Evolutionary conservation across 2,888 invertebrate species (phyloP), one percentile per base, ranked within the genome.

Genomic region (Athetis lepigone): DNA sequence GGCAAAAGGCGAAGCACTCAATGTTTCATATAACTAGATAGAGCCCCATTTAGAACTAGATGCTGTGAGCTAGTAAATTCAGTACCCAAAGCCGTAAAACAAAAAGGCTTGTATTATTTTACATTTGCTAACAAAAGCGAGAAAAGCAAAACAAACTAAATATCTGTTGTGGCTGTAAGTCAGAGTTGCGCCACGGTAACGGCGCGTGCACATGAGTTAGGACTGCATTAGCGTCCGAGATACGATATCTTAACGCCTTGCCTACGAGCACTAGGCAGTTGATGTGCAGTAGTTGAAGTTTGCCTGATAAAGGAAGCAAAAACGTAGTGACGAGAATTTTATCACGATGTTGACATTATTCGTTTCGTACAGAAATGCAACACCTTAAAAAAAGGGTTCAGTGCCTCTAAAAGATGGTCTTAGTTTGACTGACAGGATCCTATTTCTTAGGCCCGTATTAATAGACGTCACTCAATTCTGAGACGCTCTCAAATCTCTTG

Each of bases 201-300:
- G 89, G 88, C 90, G 88, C 87, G 88, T 90, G 88, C 91, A 85
- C 92, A 92, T 93, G 94, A 94, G 82, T 92, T 93, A 94, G 87
- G 83, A 82, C 85, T 93, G 91, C 93, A 93, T 94, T 94, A 94
- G 94, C 88, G 86, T 81, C 85, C 62, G 56, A 83, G 94, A 94
- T 94, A 94, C 85, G 85, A 85, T 93, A 94, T 94, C 94, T 92
- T 88, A 92, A 92, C 91, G 91, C 88, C 85, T 84, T 76, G 77
- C 81, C 72, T 70, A 63, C 71, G 45, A 50, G 50, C 50, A 76
- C 42, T 68, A 50, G 39, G 57, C 62, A 80, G 70, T 16, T 21
- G 49, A 57, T n/a, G 4, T 6, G 57, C 81, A 80, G 80, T 69
- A 81, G 72, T 45, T 55, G 37, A 37, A 70, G 37, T 50, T 21